These are phyloP conservation scores for Eristalis tenax DNA, from an alignment of 2,888 invertebrate genomes.

Conservation along the genomic window DNA sequence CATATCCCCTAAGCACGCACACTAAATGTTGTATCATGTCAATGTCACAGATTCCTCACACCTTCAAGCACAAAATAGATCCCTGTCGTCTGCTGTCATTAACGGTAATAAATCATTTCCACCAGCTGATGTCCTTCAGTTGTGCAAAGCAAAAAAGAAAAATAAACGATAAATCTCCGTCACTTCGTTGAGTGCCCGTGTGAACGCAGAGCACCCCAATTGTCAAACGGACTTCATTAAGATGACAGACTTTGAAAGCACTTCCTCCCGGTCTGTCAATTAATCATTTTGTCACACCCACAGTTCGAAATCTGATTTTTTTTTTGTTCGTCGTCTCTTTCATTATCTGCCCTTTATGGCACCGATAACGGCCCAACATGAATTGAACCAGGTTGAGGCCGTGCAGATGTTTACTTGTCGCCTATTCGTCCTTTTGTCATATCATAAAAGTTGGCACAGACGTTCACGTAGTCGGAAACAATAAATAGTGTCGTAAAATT, in stretches of 20 bases:
- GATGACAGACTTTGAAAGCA: slow-evolving; percentile 64
- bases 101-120: slow-evolving; percentile 61
- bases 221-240: slow-evolving; percentile 61
- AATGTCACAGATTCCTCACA: slow-evolving; percentile 41
- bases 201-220: slow-evolving; percentile 30
- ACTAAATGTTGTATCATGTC: slow-evolving; percentile 19
- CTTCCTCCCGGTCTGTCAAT: slow-evolving; percentile 39
- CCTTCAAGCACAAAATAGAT: slow-evolving; percentile 35
- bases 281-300: slow-evolving; percentile 64
- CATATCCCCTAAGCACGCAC: slow-evolving; percentile 12
- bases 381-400: slow-evolving; percentile 29
- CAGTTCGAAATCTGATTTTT: slow-evolving; percentile 22
- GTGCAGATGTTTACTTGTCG: slow-evolving; percentile 57
- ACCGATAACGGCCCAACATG: background rate
- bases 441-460: slow-evolving; percentile 41
- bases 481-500: slow-evolving; percentile 74
- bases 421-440: slow-evolving; percentile 49
- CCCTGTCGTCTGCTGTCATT: slow-evolving; percentile 49
- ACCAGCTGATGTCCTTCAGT: slow-evolving; percentile 50
- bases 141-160: slow-evolving; percentile 41
- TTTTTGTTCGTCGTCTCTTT: background rate
- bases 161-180: slow-evolving; percentile 62
- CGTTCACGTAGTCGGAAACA: slow-evolving; percentile 18
- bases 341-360: background rate
- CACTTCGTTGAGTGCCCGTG: slow-evolving; percentile 15